phyloP scores from a whole-genome alignment of 1,140 invertebrate species.

The Odontomachus brunneus region DNA sequence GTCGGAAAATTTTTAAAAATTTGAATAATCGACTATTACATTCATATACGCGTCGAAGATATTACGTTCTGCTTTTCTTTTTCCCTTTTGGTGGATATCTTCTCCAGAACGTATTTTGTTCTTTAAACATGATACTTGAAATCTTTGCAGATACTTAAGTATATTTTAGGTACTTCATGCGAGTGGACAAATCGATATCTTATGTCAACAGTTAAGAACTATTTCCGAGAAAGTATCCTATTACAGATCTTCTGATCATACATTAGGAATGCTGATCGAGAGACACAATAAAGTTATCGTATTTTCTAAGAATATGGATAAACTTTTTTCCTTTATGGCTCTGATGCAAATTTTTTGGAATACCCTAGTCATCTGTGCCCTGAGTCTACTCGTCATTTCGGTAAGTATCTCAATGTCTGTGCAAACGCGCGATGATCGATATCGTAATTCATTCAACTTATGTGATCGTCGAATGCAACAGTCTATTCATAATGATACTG shows the following conservation, averaged over 20 bases:
- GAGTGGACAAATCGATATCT: constrained; percentile 62
- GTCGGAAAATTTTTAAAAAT: no score
- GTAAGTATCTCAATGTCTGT: constrained; percentile 20
- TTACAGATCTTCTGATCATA: background rate
- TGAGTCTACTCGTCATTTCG: constrained; percentile 22
- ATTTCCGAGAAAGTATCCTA: background rate
- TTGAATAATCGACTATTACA: no score
- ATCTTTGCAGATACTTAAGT: constrained; percentile 2
- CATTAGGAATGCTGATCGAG: background rate
- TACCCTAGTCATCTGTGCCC: constrained; percentile 34
- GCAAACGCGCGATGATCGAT: background rate
- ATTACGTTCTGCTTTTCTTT: no score
- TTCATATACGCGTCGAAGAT: no score
- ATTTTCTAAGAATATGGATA: constrained; percentile 26
- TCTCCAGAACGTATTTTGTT: background rate
- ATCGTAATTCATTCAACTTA: background rate
- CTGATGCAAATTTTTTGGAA: constrained; percentile 51
- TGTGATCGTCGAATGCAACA: background rate
- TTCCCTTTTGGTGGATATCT: no score
- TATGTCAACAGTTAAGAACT: constrained; percentile 20
- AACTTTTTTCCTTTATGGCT: constrained; percentile 27
- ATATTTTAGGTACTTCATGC: constrained; percentile 57
- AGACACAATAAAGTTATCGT: constrained; percentile 44
- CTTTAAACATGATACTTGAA: background rate
- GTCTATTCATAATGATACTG: constrained; percentile 18